phyloP scores from a whole-genome alignment of 35 echinoderm and acorn worm species.

The Eucidaris tribuloides region DNA sequence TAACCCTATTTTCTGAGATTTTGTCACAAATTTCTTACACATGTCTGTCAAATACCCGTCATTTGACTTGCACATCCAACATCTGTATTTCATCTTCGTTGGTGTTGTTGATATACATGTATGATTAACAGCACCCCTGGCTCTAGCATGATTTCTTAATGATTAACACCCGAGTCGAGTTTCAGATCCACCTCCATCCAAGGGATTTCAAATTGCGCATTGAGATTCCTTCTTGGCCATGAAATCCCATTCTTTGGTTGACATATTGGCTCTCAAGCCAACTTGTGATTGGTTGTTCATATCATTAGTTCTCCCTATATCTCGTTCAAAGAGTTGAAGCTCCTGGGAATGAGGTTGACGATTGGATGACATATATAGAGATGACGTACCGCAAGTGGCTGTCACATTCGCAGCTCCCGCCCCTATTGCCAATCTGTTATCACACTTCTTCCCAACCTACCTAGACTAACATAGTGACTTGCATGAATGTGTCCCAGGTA shows the following conservation, averaged over 20 bases:
- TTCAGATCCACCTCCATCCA: conserved; percentile 41
- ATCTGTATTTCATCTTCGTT: neutral
- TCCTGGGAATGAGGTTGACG: conserved; percentile 20
- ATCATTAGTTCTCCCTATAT: neutral
- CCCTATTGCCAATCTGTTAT: no score
- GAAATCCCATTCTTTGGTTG: conserved; percentile 45
- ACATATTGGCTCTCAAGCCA: conserved; percentile 7
- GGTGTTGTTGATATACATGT: neutral
- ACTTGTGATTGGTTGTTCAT: neutral
- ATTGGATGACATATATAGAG: no score
- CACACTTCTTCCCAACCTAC: no score
- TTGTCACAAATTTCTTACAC: conserved; percentile 27
- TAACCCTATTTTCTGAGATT: neutral
- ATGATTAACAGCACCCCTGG: neutral
- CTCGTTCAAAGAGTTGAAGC: conserved; percentile 39
- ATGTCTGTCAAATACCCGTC: conserved; percentile 32
- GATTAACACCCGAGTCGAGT: conserved; percentile 9
- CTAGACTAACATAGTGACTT: neutral
- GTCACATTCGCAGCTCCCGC: no score
- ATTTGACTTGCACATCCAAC: conserved; percentile 22
- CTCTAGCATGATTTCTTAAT: neutral
- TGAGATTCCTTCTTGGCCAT: neutral
- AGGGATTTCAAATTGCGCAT: conserved; percentile 6
- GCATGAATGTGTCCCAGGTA: neutral
- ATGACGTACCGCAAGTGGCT: no score